Evolutionary conservation across 1,140 invertebrate species (phyloP), one percentile per base, ranked within the genome.

Genomic region (Drosophila navojoa): DNA sequence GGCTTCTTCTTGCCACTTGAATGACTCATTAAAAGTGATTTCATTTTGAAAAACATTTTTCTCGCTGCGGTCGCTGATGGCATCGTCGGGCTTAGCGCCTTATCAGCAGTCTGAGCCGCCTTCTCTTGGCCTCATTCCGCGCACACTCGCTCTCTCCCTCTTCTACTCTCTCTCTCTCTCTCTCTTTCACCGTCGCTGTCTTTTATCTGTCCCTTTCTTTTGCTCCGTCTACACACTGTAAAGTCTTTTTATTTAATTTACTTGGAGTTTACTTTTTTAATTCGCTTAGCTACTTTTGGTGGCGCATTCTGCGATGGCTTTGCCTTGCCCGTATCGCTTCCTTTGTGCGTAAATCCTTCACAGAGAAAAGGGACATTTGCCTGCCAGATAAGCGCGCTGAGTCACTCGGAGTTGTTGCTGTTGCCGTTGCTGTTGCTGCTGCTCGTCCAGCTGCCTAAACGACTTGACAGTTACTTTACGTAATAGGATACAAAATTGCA

Each of bases 1-100:
- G 19, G 16, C 64, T 77, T 74, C 84, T 69, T 87, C 77, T 74
- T 87, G 84, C 84, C 84, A 89, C 84, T 87, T 87, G 84, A 87
- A 87, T 87, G 84, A 87, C 84, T 87, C 84, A 87, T 87, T 87
- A 87, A 87, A 89, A 87, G 76, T 87, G 84, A 87, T 89, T 87
- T 87, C 84, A 87, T 87, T 87, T 87, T 89, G 71, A 59, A 87
- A 87, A 87, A 87, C 84, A 89, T 87, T 89, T 82, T 82, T 76
- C 76, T 71, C 76, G 66, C 84, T 82, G 82, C 69, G 71, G 84
- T 81, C 47, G 78, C 78, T 67, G 63, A 64, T 71, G 35, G 61
- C 81, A 76, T 68, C 76, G 80, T 77, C 63, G 58, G 79, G 71
- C 82, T 87, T 87, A 87, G 84, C 82, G 74, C 63, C 84, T 87